Conservation (phyloP, 2,113 vertebrate genomes). For the Oenanthe melanoleuca region DNA sequence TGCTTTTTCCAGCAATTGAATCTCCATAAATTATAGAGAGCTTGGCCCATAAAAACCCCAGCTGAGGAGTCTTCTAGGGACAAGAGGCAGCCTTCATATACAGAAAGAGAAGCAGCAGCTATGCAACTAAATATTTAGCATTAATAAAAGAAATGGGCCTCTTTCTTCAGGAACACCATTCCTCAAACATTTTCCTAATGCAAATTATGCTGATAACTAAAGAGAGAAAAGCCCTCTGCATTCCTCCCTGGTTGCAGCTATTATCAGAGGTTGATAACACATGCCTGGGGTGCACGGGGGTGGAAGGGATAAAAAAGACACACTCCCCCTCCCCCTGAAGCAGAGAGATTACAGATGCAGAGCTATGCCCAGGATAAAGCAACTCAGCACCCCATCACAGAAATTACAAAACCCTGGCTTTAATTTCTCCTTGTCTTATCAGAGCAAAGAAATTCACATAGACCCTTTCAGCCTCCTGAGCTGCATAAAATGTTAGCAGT, state of each 20-base stretch:
- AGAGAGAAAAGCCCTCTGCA: constrained; percentile 7
- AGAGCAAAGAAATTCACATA: not conserved
- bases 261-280: not conserved
- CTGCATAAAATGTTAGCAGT: not conserved
- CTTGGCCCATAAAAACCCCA: constrained; percentile 16
- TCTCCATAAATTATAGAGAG: constrained; percentile 4
- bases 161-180: not conserved
- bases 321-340: not conserved
- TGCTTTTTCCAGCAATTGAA: constrained; percentile 16
- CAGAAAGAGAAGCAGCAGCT: not conserved
- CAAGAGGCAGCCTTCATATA: not conserved
- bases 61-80: constrained; percentile 18
- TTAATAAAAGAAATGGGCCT: not conserved
- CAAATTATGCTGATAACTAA: not conserved
- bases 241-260: not conserved
- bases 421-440: not conserved
- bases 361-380: not conserved
- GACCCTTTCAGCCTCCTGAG: not conserved
- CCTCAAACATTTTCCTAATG: not conserved
- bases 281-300: not conserved
- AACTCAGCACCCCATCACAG: not conserved
- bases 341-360: not conserved
- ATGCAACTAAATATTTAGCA: not conserved
- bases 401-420: not conserved
- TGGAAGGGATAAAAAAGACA: not conserved